Evolutionary conservation across 2,888 invertebrate species (phyloP).

Genomic region (Epistrophe grossulariae): DNA sequence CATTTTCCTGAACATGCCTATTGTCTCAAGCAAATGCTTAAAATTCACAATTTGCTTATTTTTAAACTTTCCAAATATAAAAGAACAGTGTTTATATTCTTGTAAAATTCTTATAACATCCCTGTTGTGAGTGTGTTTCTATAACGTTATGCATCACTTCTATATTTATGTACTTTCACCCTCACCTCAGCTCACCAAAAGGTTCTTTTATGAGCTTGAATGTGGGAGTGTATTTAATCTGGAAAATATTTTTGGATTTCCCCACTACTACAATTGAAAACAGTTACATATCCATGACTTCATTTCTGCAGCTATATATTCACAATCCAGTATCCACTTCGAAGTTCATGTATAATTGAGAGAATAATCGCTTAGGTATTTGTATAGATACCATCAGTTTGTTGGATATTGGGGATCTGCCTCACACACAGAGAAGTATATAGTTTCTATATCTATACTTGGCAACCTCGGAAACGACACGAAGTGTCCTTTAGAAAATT

Average conservation of each 20-base stretch:
- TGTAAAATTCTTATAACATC: conserved; percentile 12
- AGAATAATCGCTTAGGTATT: conserved; percentile 72
- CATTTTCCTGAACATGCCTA: no score
- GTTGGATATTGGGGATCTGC: not conserved
- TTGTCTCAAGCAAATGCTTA: no score
- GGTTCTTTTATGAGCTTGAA: not conserved
- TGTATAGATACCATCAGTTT: conserved; percentile 34
- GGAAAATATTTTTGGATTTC: conserved; percentile 58
- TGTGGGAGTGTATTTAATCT: conserved; percentile 40
- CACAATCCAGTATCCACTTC: conserved; percentile 44
- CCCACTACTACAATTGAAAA: conserved; percentile 44
- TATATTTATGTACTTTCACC: not conserved
- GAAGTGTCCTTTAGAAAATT: conserved; percentile 64
- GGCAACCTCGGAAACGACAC: conserved; percentile 37
- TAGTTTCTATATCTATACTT: conserved; percentile 33
- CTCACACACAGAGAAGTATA: conserved; percentile 10
- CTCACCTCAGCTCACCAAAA: not conserved
- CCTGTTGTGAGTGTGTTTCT: not conserved
- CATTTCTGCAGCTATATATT: not conserved
- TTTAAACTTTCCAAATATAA: no score
- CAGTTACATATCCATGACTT: conserved; percentile 12
- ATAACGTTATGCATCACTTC: not conserved
- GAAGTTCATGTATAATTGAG: conserved; percentile 73
- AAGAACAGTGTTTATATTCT: no score
- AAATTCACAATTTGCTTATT: no score